Evolutionary conservation across 2,113 vertebrate species (phyloP), one percentile per base, ranked within the genome.

Genomic region (Notothenia coriiceps): DNA sequence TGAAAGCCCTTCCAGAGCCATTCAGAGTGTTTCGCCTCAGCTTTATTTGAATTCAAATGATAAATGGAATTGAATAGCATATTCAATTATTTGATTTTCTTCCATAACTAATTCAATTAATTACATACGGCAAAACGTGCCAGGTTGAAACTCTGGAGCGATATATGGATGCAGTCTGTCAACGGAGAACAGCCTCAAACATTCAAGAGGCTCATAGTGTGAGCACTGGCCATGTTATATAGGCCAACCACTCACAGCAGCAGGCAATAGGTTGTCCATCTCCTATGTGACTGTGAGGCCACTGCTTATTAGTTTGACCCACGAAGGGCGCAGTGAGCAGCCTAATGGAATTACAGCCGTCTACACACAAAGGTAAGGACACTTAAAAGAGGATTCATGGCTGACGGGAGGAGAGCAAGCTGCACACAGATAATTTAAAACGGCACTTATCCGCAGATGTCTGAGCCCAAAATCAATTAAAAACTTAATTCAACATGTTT

Each of bases 381-480:
- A 82, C 80, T 76, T 79, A 54, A 83, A 89, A 76, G 13, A 84
- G 47, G 75, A 91, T 84, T 87, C 73, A 79, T 74, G 68, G 60
- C 22, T 44, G 52, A 66, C 43, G 59, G 56, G 69, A 63, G 77
- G 65, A 85, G 68, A 46, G 54, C 62, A 76, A 79, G 14, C 54
- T 56, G 73, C 55, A 55, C 17, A 13, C 56, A 70, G 71, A 70
- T 82, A 59, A 85, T 82, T 90, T 70, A 87, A 2, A 80, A 70
- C 3, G 5, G 13, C 77, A 74, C 59, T 88, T 76, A 82, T 84
- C 75, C 4, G 9, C 55, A 79, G 64, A 83, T 76, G 81, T 77
- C 79, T 80, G n/a, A 73, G 77, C 61, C 56, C 59, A 69, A 68
- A 87, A 88, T 92, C 80, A 81, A 88, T 88, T 84, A 84, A 86